A percentile compares a stretch with the other conserved stretches of the same genome.
phyloP scores from a whole-genome alignment of 2,113 vertebrate species.

The Diglossa brunneiventris region DNA sequence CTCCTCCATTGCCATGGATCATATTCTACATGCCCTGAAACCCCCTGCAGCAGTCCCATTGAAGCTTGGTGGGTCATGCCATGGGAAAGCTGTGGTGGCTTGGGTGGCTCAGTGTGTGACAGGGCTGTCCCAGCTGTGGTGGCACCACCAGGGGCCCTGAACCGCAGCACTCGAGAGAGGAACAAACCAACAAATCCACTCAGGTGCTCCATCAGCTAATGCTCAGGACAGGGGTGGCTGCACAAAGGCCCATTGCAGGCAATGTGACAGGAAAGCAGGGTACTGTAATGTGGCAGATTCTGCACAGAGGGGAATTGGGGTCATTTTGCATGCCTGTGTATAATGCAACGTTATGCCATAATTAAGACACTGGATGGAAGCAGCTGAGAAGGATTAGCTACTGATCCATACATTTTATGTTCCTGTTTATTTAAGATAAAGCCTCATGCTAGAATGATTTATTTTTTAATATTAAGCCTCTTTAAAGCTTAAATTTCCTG shows the following conservation, averaged over 20 bases:
- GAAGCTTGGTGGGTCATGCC: rapidly evolving
- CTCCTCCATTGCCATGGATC: neutral
- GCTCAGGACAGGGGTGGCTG: neutral
- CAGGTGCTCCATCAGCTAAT: neutral
- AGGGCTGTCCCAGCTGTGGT: neutral
- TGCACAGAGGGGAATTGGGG: constrained; percentile 11
- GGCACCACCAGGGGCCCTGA: neutral
- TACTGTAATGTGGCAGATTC: constrained; percentile 48
- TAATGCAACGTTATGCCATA: constrained; percentile 19
- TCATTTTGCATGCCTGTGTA: neutral
- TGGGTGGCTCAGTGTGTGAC: neutral
- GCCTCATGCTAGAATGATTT: neutral
- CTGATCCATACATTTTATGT: neutral
- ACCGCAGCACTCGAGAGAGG: neutral
- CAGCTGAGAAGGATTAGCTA: constrained; percentile 29
- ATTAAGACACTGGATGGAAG: neutral
- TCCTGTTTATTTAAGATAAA: constrained; percentile 37
- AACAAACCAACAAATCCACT: neutral
- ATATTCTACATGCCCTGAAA: neutral
- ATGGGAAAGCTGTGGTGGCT: rapidly evolving
- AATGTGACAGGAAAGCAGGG: neutral
- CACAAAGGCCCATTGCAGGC: neutral
- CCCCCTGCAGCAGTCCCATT: neutral
- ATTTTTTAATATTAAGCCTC: neutral
- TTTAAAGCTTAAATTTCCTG: neutral